Evolutionary conservation across 1,140 invertebrate species (phyloP).

Genomic region (Yoshiicerus persimilis): DNA sequence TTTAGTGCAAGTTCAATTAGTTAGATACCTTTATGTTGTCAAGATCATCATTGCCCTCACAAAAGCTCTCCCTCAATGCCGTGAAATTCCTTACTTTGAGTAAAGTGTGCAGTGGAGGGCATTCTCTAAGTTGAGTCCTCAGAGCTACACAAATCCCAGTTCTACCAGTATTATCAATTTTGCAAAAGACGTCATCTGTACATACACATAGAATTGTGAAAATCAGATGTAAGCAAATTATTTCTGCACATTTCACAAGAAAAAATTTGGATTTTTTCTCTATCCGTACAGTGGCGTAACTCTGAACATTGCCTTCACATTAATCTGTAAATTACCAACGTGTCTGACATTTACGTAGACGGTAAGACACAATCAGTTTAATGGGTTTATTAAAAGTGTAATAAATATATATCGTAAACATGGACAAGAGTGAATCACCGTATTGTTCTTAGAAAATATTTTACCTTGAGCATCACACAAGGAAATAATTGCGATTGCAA

Average conservation of each 20-base stretch:
- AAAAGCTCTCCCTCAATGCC: slow-evolving; percentile 11
- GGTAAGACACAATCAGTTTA: not conserved
- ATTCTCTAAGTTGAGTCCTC: not conserved
- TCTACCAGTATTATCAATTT: not conserved
- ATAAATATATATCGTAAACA: not conserved
- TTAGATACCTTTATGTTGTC: not conserved
- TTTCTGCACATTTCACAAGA: not conserved
- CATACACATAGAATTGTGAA: not conserved
- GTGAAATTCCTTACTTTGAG: slow-evolving; percentile 29
- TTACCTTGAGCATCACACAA: slow-evolving; percentile 7
- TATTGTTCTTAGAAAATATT: not conserved
- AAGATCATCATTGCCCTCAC: slow-evolving; percentile 7
- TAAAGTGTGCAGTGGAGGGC: not conserved
- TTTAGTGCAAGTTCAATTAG: not conserved
- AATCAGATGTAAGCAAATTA: not conserved
- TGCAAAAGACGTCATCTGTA: slow-evolving; percentile 2
- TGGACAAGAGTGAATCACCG: not conserved
- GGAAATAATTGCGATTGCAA: not conserved
- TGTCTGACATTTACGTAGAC: not conserved
- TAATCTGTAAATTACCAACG: no score
- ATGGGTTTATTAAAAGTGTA: not conserved
- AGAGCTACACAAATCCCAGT: slow-evolving; percentile 33
- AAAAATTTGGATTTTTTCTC: no score
- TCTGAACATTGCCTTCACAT: no score
- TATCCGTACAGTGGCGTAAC: no score